phyloP scores from a whole-genome alignment of 2,888 invertebrate species.

The Drosophila flavopinicola region DNA sequence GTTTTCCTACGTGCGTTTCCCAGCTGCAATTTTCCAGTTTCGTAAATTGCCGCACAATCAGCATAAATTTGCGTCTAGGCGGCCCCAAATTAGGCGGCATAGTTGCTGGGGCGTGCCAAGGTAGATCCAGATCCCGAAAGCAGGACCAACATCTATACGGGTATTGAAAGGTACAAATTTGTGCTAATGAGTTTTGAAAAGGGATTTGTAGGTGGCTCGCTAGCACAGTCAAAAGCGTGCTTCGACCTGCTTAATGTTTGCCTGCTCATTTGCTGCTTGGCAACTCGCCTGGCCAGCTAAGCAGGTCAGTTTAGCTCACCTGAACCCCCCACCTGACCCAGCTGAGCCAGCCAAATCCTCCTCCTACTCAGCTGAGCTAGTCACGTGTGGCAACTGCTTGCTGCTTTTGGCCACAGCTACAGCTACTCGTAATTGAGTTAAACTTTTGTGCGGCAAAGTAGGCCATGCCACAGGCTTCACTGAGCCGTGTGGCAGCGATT shows the following conservation, averaged over 20 bases:
- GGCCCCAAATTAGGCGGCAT: constrained; percentile 63
- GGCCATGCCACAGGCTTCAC: constrained; percentile 64
- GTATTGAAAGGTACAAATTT: constrained; percentile 77
- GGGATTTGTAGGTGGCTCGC: constrained; percentile 65
- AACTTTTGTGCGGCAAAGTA: constrained; percentile 67
- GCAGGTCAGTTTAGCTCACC: constrained; percentile 55
- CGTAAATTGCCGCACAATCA: constrained; percentile 81
- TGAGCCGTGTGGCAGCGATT: constrained; percentile 56
- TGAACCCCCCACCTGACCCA: not conserved
- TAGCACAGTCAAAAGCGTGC: constrained; percentile 20
- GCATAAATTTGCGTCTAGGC: constrained; percentile 73
- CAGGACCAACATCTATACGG: constrained; percentile 16
- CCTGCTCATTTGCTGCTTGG: constrained; percentile 31
- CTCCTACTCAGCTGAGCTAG: constrained; percentile 50
- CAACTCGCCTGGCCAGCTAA: constrained; percentile 58
- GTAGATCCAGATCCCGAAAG: constrained; percentile 17
- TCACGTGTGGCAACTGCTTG: constrained; percentile 66
- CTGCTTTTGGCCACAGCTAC: constrained; percentile 1
- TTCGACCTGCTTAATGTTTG: constrained; percentile 61
- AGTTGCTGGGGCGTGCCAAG: constrained; percentile 54
- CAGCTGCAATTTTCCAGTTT: constrained; percentile 66
- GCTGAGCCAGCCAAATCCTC: constrained; percentile 28
- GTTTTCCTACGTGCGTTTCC: constrained; percentile 43
- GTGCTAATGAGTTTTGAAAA: constrained; percentile 79
- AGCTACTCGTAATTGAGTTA: constrained; percentile 73